Percentiles rank a stretch among this genome's conserved stretches.
Conservation (phyloP, 2,113 vertebrate species). For the Dicentrarchus labrax region DNA sequence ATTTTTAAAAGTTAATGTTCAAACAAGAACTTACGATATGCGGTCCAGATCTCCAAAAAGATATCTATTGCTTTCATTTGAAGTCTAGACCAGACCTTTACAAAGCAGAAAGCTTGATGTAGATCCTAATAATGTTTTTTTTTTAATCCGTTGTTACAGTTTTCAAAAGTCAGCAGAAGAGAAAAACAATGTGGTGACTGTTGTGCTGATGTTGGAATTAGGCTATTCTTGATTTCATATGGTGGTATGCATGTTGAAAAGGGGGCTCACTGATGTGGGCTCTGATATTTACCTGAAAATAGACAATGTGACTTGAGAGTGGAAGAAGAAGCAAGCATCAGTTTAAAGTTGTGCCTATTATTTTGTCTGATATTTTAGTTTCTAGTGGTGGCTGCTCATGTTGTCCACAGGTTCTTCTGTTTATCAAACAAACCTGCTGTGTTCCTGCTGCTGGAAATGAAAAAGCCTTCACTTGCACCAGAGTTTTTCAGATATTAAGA, state of each 20-base stretch:
- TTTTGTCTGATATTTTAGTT: neutral
- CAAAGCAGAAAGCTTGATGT: neutral
- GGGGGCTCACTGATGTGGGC: neutral
- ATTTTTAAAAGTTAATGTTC: no score
- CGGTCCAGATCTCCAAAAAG: neutral
- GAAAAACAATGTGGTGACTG: neutral
- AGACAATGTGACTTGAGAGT: neutral
- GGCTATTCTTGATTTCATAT: neutral
- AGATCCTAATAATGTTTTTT: neutral
- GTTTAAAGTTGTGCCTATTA: neutral
- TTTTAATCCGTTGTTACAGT: neutral
- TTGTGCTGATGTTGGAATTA: neutral
- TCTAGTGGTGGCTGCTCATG: neutral
- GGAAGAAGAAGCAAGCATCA: neutral
- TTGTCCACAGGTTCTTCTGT: neutral
- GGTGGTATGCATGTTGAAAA: neutral
- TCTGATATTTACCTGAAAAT: constrained; percentile 7
- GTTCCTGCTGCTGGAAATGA: neutral
- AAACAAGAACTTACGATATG: no score
- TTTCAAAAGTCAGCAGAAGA: neutral
- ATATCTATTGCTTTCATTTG: neutral
- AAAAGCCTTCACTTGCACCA: neutral
- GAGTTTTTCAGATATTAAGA: constrained; percentile 18
- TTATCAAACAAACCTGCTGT: neutral
- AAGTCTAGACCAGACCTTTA: neutral